Conservation (phyloP, 2,113 vertebrate genomes). For the Larimichthys polyactis region DNA sequence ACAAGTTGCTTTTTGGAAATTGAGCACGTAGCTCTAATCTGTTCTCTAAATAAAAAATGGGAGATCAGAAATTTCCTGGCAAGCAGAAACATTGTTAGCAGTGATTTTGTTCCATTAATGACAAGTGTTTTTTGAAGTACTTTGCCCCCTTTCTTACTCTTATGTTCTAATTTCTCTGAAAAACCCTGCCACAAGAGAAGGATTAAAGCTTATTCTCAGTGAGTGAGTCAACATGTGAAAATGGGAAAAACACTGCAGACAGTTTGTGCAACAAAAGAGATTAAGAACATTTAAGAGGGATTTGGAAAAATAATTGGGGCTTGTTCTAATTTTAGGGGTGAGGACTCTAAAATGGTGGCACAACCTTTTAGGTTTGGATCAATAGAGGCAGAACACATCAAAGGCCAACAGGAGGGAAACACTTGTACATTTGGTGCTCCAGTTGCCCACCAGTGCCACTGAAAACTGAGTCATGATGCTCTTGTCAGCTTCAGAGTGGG, state of each 20-base stretch:
- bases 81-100: conserved; percentile 54
- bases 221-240: conserved; percentile 77
- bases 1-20: conserved; percentile 50
- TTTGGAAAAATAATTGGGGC: conserved; percentile 76
- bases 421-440: not conserved
- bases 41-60: conserved; percentile 18
- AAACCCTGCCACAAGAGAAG: conserved; percentile 75
- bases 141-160: conserved; percentile 61
- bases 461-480: not conserved
- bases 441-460: not conserved
- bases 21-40: conserved; percentile 46
- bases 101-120: conserved; percentile 59
- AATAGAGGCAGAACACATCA: conserved; percentile 30
- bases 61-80: conserved; percentile 42
- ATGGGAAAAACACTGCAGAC: conserved; percentile 69
- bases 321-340: conserved; percentile 69
- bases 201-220: conserved; percentile 80
- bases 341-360: conserved; percentile 55
- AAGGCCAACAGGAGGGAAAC: conserved; percentile 11
- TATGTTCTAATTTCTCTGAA: conserved; percentile 62
- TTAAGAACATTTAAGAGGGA: conserved; percentile 82
- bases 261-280: conserved; percentile 80
- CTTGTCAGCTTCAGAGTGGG: not conserved
- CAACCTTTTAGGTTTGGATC: conserved; percentile 44
- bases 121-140: conserved; percentile 66